These are phyloP conservation scores for Struthio camelus DNA, from an alignment of 2,113 vertebrate genomes.

Conservation along the genomic window DNA sequence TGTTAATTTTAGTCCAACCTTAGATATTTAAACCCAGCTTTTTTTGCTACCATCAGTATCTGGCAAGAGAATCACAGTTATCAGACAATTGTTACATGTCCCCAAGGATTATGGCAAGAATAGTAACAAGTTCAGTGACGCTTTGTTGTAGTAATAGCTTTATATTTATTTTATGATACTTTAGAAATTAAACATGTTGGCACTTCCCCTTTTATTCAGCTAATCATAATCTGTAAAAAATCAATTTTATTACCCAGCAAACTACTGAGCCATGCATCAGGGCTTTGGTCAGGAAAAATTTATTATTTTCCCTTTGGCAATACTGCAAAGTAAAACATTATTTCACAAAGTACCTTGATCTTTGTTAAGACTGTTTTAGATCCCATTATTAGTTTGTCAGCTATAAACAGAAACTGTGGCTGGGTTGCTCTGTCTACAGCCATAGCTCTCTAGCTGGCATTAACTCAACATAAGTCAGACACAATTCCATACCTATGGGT, in stretches of 20 bases:
- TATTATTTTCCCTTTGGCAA: conserved; percentile 11
- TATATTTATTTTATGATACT: not conserved
- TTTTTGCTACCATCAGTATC: not conserved
- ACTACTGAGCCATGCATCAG: not conserved
- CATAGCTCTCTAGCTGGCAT: not conserved
- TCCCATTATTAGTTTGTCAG: not conserved
- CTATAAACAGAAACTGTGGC: not conserved
- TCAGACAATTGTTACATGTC: conserved; percentile 6
- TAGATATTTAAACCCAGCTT: not conserved
- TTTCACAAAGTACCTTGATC: conserved; percentile 7
- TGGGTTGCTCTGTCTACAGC: not conserved
- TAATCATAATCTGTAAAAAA: not conserved
- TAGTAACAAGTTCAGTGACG: not conserved
- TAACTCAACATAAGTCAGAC: not conserved
- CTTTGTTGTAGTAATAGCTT: not conserved
- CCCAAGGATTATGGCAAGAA: not conserved
- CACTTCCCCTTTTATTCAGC: not conserved
- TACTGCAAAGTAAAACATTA: not conserved
- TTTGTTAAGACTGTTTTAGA: not conserved
- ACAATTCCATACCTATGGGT: not conserved
- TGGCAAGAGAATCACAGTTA: not conserved
- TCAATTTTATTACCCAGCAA: not conserved
- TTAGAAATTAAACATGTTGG: conserved; percentile 1
- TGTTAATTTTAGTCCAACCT: not conserved
- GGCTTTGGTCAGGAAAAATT: not conserved